Evolutionary conservation across 1,140 invertebrate species (phyloP).

Genomic region (Sminthurides bifidus): DNA sequence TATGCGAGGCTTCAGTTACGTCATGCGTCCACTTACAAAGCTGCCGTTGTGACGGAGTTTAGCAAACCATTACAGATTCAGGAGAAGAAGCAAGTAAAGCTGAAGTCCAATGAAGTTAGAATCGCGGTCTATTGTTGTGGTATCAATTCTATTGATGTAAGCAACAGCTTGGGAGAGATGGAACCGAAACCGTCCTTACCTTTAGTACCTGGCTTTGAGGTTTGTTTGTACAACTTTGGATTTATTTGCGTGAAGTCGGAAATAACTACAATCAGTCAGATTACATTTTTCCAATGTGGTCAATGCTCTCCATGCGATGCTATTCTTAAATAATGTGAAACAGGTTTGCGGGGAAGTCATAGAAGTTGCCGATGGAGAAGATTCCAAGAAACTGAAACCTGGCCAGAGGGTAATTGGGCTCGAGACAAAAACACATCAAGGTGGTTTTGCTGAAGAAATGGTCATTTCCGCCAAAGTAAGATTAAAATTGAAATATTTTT

Average conservation of each 20-base stretch:
- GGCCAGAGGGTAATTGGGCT: slow-evolving; percentile 44
- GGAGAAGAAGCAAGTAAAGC: slow-evolving; percentile 33
- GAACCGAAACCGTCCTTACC: slow-evolving; percentile 40
- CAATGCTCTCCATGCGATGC: slow-evolving; percentile 34
- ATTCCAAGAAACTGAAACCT: slow-evolving; percentile 10
- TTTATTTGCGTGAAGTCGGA: too few relatives aligned
- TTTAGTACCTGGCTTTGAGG: slow-evolving; percentile 45
- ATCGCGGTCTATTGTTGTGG: slow-evolving; percentile 46
- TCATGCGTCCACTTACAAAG: slow-evolving; percentile 31
- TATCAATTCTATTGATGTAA: slow-evolving; percentile 47
- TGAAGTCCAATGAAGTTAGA: slow-evolving; percentile 40
- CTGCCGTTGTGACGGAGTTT: slow-evolving; percentile 42
- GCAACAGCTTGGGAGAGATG: slow-evolving; percentile 42
- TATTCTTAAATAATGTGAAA: background rate
- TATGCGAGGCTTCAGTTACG: background rate
- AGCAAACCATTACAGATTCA: slow-evolving; percentile 40
- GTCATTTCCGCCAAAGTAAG: slow-evolving; percentile 40
- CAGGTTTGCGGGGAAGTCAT: slow-evolving; percentile 33
- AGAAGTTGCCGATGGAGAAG: slow-evolving; percentile 12
- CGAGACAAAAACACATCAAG: slow-evolving; percentile 38
- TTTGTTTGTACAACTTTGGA: slow-evolving; percentile 40
- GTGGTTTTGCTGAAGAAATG: slow-evolving; percentile 46
- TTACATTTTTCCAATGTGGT: slow-evolving; percentile 32
- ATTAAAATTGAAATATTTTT: slow-evolving; percentile 6
- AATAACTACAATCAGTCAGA: slow-evolving; percentile 32